Conservation (phyloP, 2,797 vertebrate genomes). For the Enteromius trimaculatus region DNA sequence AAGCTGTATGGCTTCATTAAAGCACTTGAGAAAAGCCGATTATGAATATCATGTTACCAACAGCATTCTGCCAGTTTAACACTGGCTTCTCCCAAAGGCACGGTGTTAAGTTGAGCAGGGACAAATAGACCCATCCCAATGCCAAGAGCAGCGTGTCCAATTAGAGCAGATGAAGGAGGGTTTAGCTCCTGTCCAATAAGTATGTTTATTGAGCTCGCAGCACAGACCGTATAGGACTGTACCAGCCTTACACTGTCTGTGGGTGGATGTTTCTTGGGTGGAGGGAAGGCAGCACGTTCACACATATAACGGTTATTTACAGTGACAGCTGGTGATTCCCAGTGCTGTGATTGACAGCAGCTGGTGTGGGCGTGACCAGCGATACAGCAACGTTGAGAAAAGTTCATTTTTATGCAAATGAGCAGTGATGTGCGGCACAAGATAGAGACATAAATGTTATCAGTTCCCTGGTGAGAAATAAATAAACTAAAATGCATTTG, state of each 20-base stretch:
- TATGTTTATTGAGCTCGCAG: conserved; percentile 36
- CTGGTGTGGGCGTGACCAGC: neutral
- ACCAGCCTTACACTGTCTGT: conserved; percentile 17
- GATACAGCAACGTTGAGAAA: too few relatives aligned
- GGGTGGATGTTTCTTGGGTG: conserved; percentile 10
- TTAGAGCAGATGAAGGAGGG: conserved; percentile 51
- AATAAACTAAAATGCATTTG: neutral
- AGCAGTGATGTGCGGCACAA: neutral
- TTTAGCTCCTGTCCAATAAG: conserved; percentile 54
- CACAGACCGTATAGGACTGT: neutral
- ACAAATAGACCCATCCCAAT: conserved; percentile 45
- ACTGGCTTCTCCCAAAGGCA: conserved; percentile 58
- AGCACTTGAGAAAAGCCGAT: conserved; percentile 65
- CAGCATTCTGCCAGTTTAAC: conserved; percentile 61
- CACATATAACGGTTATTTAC: neutral
- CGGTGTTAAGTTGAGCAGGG: conserved; percentile 58
- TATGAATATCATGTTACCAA: conserved; percentile 64
- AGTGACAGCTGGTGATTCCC: neutral
- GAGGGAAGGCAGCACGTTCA: neutral
- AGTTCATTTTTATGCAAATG: neutral
- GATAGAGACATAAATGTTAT: neutral
- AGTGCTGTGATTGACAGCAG: neutral
- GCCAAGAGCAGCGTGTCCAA: conserved; percentile 59
- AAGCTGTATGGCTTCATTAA: conserved; percentile 62
- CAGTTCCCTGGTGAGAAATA: neutral